A percentile compares a stretch with the other conserved stretches of the same genome.
Conservation (phyloP, 2,888 invertebrate species). For the Agrypnus murinus region DNA sequence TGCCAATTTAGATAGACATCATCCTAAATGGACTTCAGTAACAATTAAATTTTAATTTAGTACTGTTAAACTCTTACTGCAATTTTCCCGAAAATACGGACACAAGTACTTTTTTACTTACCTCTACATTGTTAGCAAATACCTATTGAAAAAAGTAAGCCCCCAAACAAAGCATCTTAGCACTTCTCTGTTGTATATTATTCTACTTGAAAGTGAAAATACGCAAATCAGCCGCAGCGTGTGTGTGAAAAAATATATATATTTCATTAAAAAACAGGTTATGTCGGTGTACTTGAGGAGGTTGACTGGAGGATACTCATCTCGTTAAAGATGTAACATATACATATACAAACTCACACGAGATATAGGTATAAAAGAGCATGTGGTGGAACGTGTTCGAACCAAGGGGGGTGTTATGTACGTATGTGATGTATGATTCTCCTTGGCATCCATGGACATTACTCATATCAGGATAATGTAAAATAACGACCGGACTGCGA, state of each 20-base stretch:
- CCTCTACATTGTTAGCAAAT: too few species aligned
- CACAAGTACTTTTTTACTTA: too few species aligned
- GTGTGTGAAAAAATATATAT: constrained; percentile 22
- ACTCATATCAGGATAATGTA: constrained; percentile 41
- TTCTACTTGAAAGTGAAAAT: constrained; percentile 29
- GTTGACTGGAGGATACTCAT: too few species aligned
- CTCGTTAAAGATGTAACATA: constrained; percentile 21
- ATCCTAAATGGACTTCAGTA: too few species aligned
- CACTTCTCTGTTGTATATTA: too few species aligned
- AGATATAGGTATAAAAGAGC: constrained; percentile 34
- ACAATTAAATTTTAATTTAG: too few species aligned
- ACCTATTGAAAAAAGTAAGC: too few species aligned
- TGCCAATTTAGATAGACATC: too few species aligned
- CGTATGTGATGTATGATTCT: constrained; percentile 31
- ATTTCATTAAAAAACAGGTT: constrained; percentile 41
- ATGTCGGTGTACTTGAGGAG: constrained; percentile 16
- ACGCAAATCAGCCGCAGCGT: constrained; percentile 34
- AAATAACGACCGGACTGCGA: constrained; percentile 12
- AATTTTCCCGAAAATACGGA: too few species aligned
- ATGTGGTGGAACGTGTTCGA: constrained; percentile 32
- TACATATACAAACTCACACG: too few species aligned
- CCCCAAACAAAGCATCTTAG: too few species aligned
- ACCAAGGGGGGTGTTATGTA: constrained; percentile 40
- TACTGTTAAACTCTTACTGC: too few species aligned
- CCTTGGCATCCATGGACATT: constrained; percentile 31